Evolutionary conservation across 2,113 vertebrate genomes (phyloP), one percentile per base, ranked within the genome.

Genomic region (Neodon shergylaensis): DNA sequence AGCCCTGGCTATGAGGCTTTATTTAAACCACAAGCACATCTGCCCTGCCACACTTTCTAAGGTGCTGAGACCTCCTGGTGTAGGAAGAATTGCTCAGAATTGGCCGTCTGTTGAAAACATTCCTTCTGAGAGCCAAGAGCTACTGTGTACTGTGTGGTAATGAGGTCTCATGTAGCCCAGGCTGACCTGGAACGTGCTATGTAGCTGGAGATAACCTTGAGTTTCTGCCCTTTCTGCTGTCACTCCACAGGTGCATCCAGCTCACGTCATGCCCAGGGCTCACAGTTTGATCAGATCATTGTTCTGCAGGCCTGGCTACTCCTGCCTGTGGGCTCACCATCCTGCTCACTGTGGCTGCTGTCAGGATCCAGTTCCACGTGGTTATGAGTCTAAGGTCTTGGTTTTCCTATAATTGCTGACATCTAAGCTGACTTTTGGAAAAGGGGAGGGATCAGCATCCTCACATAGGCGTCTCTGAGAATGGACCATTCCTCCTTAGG

Each of bases 1-100:
- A 87, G 85, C n/a, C 21, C 74, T 39, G 92, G 85, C 88, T 26
- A 77, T 13, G 74, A 39, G 90, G 42, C 91, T 65, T 85, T 89
- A 63, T 73, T 70, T 83, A 73, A 95, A 16, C 36, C 54, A 3
- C 52, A 65, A 78, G 47, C 89, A 94, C 78, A 65, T 85, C 52
- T 74, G 4, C 26, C 52, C 8, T 86, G 61, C 36, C 47, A 90
- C 92, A 12, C 3, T 26, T 81, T 39, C 21, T 28, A 3, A 28
- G 36, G 24, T 24, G 65, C 78, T 84, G 21, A n/a, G 54, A 11
- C 6, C 16, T 49, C 5, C 74, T 89, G 39, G 54, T 31, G 54
- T 12, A 63, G 42, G 28, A 68, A 85, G 72, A 94, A 39, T 19
- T 26, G 36, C 21, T 90, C 85, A 86, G n/a, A 72, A 7, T 22